Conservation (phyloP, 2,113 vertebrate genomes). For the Tautogolabrus adspersus region DNA sequence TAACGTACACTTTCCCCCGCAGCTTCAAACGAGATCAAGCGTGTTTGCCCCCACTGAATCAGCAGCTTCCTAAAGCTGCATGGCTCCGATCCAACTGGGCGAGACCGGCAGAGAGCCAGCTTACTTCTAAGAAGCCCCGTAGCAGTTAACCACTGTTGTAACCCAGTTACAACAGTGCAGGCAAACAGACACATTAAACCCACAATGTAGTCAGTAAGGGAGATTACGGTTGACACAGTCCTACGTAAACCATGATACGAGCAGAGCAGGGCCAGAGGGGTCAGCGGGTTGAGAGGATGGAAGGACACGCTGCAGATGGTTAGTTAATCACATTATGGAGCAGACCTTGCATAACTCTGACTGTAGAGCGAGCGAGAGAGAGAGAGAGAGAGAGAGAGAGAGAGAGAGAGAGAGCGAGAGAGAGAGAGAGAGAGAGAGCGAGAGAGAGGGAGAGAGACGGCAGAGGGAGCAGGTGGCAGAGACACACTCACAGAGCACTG, state of each 20-base stretch:
- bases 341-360: conserved; percentile 39
- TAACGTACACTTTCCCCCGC: neutral
- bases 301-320: conserved; percentile 37
- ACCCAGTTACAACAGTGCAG: conserved; percentile 55
- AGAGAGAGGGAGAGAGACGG: neutral
- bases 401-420: conserved; percentile 36
- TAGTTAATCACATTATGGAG: conserved; percentile 64
- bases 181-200: conserved; percentile 36
- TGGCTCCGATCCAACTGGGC: conserved; percentile 44
- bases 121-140: conserved; percentile 59
- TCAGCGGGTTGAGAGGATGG: conserved; percentile 44
- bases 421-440: neutral
- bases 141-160: no score
- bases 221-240: conserved; percentile 50
- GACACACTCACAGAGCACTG: conserved; percentile 35
- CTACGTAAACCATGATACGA: conserved; percentile 33
- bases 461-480: conserved; percentile 37
- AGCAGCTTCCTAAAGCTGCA: conserved; percentile 48
- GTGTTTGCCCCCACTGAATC: conserved; percentile 29
- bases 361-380: conserved; percentile 16
- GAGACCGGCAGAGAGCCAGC: conserved; percentile 36
- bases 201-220: conserved; percentile 16
- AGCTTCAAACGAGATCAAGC: conserved; percentile 34
- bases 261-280: conserved; percentile 34
- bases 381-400: no score